Base-by-base conservation (phyloP, 1,140 invertebrate genomes). In the Linepithema humile region DNA sequence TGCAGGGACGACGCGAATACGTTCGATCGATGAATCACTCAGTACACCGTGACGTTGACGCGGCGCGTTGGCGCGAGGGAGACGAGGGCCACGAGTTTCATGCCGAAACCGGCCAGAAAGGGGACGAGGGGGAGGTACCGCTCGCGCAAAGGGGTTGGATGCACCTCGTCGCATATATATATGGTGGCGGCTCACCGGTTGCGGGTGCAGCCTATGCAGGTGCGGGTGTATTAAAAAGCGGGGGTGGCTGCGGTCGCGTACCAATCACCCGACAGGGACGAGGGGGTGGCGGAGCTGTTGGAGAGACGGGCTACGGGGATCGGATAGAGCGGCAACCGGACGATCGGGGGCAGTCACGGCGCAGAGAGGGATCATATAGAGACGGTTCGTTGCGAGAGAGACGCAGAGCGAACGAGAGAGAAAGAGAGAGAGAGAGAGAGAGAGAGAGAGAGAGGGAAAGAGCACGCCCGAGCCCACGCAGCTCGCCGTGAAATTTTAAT, bases 11-110 rank as follows among this genome's bases (percentile, higher is more conserved):
- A 91, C 87, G 88, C 80, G 86, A 89, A 88, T 89, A 87, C 82
- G 75, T 87, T 88, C 90, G 90, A 92, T 93, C 91, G 91, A 92
- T 92, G 92, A 92, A 93, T 93, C 91, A 93, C 92, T 92, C 91
- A 88, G 88, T 92, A 88, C 72, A 83, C 82, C 85, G 88, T 92
- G 92, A 92, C 92, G 90, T 93, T 92, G 92, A 92, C 88, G 88
- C 69, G 69, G 69, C 88, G 88, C 88, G 83, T 86, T 88, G 83
- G 85, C 60, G 80, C 80, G 74, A 89, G 84, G 77, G 83, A 82
- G 67, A 84, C 70, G 67, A 40, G 55, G 64, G 55, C 20, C 59
- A 43, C 50, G 75, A 48, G 70, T 60, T 59, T 43, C 75, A 85
- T 82, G 75, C 70, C 75, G 62, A 84, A 53, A 74, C 80, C 60